phyloP scores from a whole-genome alignment of 2,797 vertebrate species.

The Harpagifer antarcticus region DNA sequence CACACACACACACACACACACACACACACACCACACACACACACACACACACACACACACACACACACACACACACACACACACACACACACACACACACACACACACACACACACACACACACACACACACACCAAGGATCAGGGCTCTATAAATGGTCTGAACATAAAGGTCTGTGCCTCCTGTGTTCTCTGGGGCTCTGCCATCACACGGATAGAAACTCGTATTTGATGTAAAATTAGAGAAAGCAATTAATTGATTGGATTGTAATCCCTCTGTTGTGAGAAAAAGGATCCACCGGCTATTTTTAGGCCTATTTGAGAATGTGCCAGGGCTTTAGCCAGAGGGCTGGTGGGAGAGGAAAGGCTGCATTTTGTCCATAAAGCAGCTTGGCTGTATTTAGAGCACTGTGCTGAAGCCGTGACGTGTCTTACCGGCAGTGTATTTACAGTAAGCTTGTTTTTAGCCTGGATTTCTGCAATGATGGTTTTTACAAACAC shows the following conservation, averaged over 20 bases:
- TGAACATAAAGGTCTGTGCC: constrained; percentile 39
- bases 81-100: background rate
- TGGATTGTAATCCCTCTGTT: constrained; percentile 82
- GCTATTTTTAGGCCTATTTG: constrained; percentile 79
- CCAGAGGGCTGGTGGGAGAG: constrained; percentile 39
- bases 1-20: no score
- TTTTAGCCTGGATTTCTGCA: constrained; percentile 4
- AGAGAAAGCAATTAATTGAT: constrained; percentile 82
- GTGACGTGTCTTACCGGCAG: background rate
- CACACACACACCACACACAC: background rate
- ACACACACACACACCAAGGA: background rate
- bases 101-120: background rate
- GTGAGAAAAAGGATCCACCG: constrained; percentile 63
- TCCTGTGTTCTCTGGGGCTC: constrained; percentile 45
- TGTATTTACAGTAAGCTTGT: constrained; percentile 6
- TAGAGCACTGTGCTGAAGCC: background rate
- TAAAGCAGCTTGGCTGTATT: constrained; percentile 34
- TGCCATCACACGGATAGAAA: constrained; percentile 54
- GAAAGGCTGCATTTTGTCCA: constrained; percentile 42
- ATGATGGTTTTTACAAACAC: background rate
- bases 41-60: background rate
- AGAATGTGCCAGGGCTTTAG: constrained; percentile 64
- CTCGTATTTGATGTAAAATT: constrained; percentile 78
- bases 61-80: background rate
- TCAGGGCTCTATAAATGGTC: constrained; percentile 23